Conservation (phyloP, 53 echinoderm and acorn worm genomes). For the Stichopus horrens region DNA sequence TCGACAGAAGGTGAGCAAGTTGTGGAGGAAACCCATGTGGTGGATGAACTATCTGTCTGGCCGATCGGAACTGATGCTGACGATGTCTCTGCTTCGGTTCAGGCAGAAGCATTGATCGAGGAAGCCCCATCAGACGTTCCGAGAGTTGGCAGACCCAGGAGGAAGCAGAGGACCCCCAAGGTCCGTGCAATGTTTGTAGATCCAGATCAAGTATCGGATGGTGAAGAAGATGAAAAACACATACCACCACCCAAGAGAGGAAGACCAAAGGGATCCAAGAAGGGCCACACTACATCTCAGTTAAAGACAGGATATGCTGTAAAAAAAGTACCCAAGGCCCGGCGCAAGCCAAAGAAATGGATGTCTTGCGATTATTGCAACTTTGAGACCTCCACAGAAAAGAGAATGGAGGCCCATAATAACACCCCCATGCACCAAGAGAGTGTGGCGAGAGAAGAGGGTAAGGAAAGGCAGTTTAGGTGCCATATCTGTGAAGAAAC, state of each 20-base stretch:
- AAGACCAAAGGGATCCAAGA: slow-evolving; percentile 23
- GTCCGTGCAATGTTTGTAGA: slow-evolving; percentile 30
- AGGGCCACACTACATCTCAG: background rate
- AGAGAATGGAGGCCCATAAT: slow-evolving; percentile 30
- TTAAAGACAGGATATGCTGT: background rate
- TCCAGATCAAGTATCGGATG: slow-evolving; percentile 20
- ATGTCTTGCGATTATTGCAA: background rate
- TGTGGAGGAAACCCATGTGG: background rate
- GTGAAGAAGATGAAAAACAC: background rate
- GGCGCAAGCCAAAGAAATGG: background rate
- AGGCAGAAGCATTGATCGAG: background rate
- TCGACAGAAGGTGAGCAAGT: too few species aligned
- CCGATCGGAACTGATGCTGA: background rate
- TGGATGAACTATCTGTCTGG: background rate
- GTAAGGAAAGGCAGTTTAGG: slow-evolving; percentile 11
- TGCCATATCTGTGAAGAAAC: slow-evolving; percentile 27
- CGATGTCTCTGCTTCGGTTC: background rate
- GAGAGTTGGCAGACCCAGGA: slow-evolving; percentile 2
- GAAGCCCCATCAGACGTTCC: background rate
- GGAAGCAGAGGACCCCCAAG: slow-evolving; percentile 34
- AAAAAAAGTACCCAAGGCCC: background rate
- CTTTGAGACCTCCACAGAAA: slow-evolving; percentile 13
- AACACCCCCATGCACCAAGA: slow-evolving; percentile 24
- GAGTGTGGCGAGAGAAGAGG: slow-evolving; percentile 13
- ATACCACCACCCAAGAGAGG: slow-evolving; percentile 9